Base-by-base conservation (phyloP, 92 coral and sea anemone genomes). In the Zoanthus gigantus region DNA sequence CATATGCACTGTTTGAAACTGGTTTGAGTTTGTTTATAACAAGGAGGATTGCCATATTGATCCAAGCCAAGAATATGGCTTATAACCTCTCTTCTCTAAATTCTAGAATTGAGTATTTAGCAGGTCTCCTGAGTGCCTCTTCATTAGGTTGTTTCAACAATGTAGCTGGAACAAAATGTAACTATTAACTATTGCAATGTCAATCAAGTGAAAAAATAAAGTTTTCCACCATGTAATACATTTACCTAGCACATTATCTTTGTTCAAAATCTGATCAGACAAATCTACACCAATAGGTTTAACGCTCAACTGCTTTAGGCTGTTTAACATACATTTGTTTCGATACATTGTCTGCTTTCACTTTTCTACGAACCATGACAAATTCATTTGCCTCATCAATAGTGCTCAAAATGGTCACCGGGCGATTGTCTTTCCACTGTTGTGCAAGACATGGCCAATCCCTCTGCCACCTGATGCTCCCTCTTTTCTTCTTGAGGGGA, bases 221-320 rank as follows among this genome's bases (percentile, higher is more conserved):
- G 89, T 75, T 86, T 84, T 84, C 88, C 84, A 86, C 84, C 83
- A 76, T 52, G 61, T 30, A 30, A 86, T 42, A 72, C 89, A 86
- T 66, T 86, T 77, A 7, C 52, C 3, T 15, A 14, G 1, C 45
- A 77, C 13, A 77, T 50, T 46, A 54, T 86, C 61, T 71, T 76
- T 86, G 31, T 58, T 11, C 54, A 86, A 65, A 53, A 86, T 58
- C 53, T 86, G 89, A 34, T 76, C 84, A 16, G 77, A 86, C 12
- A 76, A 37, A 63, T n/a, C 76, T 84, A 0, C 76, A 28, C 6
- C 85, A 12, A 52, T 14, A 68, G 34, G 65, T 84, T 84, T 84
- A 84, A 14, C 32, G 44, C 32, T 46, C 76, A 44, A 83, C 72
- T 45, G 88, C 77, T 58, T 66, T 87, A 17, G 90, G 90, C 42